Conservation (phyloP, 2,888 invertebrate genomes). For the Tenodera sinensis region DNA sequence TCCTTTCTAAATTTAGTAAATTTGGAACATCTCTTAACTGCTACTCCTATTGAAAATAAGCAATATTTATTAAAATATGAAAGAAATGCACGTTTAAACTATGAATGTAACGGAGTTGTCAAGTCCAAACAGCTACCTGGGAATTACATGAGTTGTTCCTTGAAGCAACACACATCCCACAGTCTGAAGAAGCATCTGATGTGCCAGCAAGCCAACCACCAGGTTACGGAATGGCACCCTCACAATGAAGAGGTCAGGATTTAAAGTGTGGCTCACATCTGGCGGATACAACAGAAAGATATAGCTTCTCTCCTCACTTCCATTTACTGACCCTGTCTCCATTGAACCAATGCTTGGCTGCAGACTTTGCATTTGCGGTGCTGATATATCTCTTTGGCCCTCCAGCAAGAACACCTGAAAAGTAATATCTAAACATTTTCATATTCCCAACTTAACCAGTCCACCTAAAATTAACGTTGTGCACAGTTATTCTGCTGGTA, state of each 20-base stretch:
- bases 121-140: constrained; percentile 48
- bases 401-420: constrained; percentile 59
- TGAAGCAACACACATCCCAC: constrained; percentile 83
- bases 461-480: neutral
- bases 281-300: constrained; percentile 80
- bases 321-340: constrained; percentile 26
- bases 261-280: constrained; percentile 64
- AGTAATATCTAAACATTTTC: neutral
- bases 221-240: constrained; percentile 84
- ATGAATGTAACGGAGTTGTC: too few species aligned
- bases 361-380: constrained; percentile 11
- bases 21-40: too few species aligned
- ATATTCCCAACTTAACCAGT: neutral
- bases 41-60: too few species aligned
- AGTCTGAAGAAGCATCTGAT: constrained; percentile 89
- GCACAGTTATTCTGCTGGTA: too few species aligned
- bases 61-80: too few species aligned
- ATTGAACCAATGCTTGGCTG: constrained; percentile 30
- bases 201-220: constrained; percentile 84
- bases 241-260: constrained; percentile 63
- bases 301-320: constrained; percentile 76
- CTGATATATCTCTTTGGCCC: constrained; percentile 46
- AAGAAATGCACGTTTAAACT: too few species aligned
- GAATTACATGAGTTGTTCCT: constrained; percentile 60
- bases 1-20: too few species aligned